Percentiles rank a stretch among this genome's conserved stretches.
phyloP scores from a whole-genome alignment of 2,113 vertebrate genomes.

The Macquaria ambigua region DNA sequence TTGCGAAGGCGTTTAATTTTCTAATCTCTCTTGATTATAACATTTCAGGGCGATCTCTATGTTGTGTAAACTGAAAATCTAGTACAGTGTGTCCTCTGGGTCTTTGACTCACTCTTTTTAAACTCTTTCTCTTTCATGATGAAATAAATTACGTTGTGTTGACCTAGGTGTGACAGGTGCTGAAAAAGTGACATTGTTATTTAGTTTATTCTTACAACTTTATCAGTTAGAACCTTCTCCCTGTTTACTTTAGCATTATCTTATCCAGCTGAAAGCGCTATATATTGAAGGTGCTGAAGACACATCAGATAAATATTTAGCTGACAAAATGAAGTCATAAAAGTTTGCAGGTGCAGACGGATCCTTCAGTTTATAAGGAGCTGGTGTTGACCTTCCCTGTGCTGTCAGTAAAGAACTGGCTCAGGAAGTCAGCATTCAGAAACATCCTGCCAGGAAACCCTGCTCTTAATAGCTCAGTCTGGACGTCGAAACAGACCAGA shows the following conservation, averaged over 20 bases:
- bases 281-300: background rate
- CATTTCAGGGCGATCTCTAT: background rate
- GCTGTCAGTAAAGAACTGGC: constrained; percentile 77
- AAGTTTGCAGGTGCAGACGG: constrained; percentile 21
- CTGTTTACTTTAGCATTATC: background rate
- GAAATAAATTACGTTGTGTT: background rate
- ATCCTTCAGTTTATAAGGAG: constrained; percentile 19
- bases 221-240: constrained; percentile 64
- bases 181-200: constrained; percentile 47
- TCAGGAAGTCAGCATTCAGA: constrained; percentile 87
- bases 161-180: background rate
- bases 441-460: constrained; percentile 89
- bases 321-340: background rate
- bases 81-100: background rate
- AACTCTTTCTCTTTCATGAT: background rate
- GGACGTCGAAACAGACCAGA: constrained; percentile 56
- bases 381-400: constrained; percentile 73
- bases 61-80: background rate
- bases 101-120: background rate
- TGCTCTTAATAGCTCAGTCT: constrained; percentile 80
- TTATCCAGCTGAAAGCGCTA: background rate
- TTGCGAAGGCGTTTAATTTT: constrained; percentile 38
- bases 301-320: constrained; percentile 6
- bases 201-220: constrained; percentile 59
- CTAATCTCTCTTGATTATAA: constrained; percentile 32